Percentiles rank a stretch among this genome's conserved stretches.
phyloP scores from a whole-genome alignment of 92 coral and sea anemone genomes.

The Metridium senile region DNA sequence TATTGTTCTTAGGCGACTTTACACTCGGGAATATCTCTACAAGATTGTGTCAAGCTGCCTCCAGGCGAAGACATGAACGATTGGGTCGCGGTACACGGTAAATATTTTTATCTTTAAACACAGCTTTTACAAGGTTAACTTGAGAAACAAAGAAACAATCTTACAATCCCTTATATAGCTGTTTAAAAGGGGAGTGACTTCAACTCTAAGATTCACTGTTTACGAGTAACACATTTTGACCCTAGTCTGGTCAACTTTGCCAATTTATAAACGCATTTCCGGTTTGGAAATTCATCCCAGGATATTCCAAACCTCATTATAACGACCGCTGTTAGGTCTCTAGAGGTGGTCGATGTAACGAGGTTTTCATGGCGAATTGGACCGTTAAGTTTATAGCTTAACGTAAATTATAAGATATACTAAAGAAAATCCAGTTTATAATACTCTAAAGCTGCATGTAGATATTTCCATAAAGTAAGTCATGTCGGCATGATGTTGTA shows the following conservation, averaged over 20 bases:
- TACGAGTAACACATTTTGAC: not conserved
- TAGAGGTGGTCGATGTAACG: too few relatives aligned
- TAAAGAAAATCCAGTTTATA: too few relatives aligned
- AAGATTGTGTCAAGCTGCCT: slow-evolving; percentile 90
- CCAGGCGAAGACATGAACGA: slow-evolving; percentile 88
- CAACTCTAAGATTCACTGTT: not conserved
- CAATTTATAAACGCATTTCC: not conserved
- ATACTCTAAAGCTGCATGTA: too few relatives aligned
- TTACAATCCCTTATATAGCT: not conserved
- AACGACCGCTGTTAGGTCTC: too few relatives aligned
- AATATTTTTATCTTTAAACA: slow-evolving; percentile 11
- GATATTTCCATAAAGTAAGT: too few relatives aligned
- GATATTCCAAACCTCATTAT: too few relatives aligned
- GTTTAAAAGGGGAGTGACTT: not conserved
- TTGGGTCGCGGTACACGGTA: slow-evolving; percentile 98
- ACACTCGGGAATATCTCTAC: slow-evolving; percentile 85
- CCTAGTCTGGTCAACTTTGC: not conserved
- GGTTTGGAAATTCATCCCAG: too few relatives aligned
- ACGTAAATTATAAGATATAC: too few relatives aligned
- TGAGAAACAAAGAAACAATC: not conserved
- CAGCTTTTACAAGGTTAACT: too few relatives aligned
- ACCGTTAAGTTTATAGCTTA: too few relatives aligned
- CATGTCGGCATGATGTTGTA: too few relatives aligned
- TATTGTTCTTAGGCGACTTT: slow-evolving; percentile 74
- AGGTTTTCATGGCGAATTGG: too few relatives aligned